These are phyloP conservation scores for Onthophagus sagittarius DNA, from an alignment of 2,888 invertebrate genomes.

Conservation along the genomic window DNA sequence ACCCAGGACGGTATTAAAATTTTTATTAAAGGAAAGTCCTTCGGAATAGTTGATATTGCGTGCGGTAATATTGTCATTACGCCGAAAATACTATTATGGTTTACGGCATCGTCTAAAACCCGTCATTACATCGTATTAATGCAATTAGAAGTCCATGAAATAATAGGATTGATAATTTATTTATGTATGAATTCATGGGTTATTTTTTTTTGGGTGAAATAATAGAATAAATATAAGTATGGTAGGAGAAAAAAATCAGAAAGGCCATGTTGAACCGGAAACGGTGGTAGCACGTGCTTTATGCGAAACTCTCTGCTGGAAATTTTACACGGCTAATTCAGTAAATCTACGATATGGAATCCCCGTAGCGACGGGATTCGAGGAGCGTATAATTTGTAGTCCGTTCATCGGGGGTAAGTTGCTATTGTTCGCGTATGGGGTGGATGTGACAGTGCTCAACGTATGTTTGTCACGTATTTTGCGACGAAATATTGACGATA, in stretches of 20 bases:
- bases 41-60: not conserved
- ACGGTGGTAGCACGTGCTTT: conserved; percentile 2
- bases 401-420: conserved; percentile 50
- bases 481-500: conserved; percentile 28
- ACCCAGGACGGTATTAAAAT: not conserved
- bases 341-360: conserved; percentile 34
- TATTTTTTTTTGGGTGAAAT: too few relatives aligned
- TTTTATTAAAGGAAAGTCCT: not conserved
- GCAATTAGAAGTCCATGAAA: not conserved
- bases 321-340: conserved; percentile 20
- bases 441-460: conserved; percentile 48
- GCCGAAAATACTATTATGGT: not conserved
- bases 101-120: not conserved
- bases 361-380: conserved; percentile 31
- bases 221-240: too few relatives aligned
- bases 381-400: conserved; percentile 43
- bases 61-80: not conserved
- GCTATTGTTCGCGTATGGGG: conserved; percentile 35
- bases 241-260: not conserved
- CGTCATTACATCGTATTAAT: not conserved
- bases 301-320: not conserved
- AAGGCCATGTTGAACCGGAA: not conserved
- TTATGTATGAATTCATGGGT: too few relatives aligned
- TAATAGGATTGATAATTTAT: not conserved
- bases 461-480: conserved; percentile 42